Evolutionary conservation across 2,797 vertebrate species (phyloP).

Genomic region (Eulemur coronatus): DNA sequence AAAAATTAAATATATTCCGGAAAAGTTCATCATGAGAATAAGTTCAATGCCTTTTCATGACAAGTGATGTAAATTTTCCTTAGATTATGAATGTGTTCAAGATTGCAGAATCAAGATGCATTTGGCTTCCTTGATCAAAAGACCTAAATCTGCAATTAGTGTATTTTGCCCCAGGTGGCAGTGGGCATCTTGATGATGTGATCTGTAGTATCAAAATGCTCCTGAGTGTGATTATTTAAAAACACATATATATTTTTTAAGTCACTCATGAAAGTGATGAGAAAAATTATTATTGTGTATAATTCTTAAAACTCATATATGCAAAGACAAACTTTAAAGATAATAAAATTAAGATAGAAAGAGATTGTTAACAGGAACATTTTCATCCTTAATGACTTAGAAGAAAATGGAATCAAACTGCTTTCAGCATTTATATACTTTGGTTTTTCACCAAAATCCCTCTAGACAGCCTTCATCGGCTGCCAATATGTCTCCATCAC

Average conservation of each 20-base stretch:
- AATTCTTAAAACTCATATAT: background rate
- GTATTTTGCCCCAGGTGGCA: background rate
- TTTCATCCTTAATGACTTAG: slow-evolving; percentile 48
- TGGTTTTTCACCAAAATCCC: slow-evolving; percentile 55
- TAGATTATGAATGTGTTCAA: background rate
- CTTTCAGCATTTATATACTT: slow-evolving; percentile 71
- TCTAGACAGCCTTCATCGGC: slow-evolving; percentile 62
- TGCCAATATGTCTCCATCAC: slow-evolving; percentile 74
- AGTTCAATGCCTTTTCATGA: background rate
- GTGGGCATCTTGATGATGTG: background rate
- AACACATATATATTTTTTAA: slow-evolving; percentile 21
- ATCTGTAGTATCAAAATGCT: background rate
- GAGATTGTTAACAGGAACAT: slow-evolving; percentile 25
- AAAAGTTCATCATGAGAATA: background rate
- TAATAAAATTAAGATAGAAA: slow-evolving; percentile 43
- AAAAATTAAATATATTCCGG: background rate
- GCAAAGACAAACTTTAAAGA: background rate
- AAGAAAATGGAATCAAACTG: slow-evolving; percentile 51
- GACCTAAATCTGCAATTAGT: background rate
- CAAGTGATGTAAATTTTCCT: background rate
- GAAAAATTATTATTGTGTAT: background rate
- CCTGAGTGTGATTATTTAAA: background rate
- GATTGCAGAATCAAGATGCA: background rate
- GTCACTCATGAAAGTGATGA: background rate
- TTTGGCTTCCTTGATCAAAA: background rate